A percentile compares a stretch with the other conserved stretches of the same genome.
Conservation (phyloP, 2,113 vertebrate species). For the Elephas maximus region DNA sequence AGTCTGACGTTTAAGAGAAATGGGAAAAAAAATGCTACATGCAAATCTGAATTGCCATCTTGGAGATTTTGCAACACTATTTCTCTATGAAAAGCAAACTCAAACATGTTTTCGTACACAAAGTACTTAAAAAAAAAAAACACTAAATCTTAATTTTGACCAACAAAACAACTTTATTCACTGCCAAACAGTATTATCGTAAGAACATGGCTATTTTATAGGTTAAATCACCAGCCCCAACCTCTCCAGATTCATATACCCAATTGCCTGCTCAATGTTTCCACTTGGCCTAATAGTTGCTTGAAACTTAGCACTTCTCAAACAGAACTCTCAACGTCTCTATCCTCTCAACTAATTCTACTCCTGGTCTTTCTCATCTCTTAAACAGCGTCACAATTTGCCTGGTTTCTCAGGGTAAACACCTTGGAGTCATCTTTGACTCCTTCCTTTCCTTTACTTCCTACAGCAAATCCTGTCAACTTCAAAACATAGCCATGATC, state of each 20-base stretch:
- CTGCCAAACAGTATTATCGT: background rate
- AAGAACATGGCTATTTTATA: background rate
- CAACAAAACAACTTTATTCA: background rate
- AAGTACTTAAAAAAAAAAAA: background rate
- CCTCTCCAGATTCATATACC: background rate
- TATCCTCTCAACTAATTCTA: background rate
- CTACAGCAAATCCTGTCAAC: background rate
- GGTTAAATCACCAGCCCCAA: background rate
- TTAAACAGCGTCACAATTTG: background rate
- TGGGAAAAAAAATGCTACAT: background rate
- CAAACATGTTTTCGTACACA: background rate
- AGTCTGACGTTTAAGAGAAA: background rate
- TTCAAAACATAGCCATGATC: background rate
- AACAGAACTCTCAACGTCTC: background rate
- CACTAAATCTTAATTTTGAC: slow-evolving; percentile 13
- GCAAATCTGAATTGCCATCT: background rate
- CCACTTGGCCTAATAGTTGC: background rate
- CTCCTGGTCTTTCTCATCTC: background rate
- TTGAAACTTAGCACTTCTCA: slow-evolving; percentile 6
- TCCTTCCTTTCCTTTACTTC: background rate
- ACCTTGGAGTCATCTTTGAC: background rate
- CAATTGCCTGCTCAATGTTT: background rate
- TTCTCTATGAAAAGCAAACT: slow-evolving; percentile 43
- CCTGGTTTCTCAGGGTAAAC: background rate
- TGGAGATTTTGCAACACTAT: background rate